phyloP scores from a whole-genome alignment of 2,113 vertebrate species.

The Sorex fumeus region DNA sequence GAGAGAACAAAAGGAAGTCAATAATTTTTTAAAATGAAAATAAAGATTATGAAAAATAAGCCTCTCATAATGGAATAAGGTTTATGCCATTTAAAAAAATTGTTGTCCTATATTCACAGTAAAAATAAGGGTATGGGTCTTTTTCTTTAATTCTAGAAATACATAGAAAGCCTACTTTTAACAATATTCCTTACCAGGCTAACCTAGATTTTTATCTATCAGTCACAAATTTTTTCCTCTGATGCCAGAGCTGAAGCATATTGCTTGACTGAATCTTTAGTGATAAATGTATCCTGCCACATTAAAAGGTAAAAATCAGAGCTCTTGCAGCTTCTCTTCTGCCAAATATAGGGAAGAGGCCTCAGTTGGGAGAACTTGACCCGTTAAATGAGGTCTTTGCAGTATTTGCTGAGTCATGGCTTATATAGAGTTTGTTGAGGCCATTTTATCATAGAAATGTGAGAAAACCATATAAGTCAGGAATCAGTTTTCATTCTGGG shows the following conservation, averaged over 20 bases:
- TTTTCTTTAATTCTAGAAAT: not conserved
- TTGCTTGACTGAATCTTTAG: constrained; percentile 21
- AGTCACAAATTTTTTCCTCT: too few relatives aligned
- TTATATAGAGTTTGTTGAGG: not conserved
- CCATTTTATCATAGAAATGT: not conserved
- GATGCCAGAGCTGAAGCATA: not conserved
- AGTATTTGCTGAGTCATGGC: not conserved
- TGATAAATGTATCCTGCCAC: not conserved
- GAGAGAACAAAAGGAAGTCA: too few relatives aligned
- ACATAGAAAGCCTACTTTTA: not conserved
- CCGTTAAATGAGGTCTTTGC: not conserved
- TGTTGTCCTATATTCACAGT: not conserved
- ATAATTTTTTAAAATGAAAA: constrained; percentile 10
- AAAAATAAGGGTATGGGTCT: not conserved
- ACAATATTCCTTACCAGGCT: not conserved
- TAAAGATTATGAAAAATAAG: not conserved
- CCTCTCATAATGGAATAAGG: not conserved
- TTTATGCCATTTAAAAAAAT: not conserved
- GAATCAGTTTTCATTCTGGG: not conserved
- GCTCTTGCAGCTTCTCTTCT: not conserved
- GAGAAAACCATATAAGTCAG: not conserved
- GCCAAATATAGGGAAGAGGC: not conserved
- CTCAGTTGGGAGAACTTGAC: not conserved
- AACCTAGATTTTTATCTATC: not conserved
- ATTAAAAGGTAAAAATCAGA: not conserved